Evolutionary conservation across 2,888 invertebrate species (phyloP).

Genomic region (Octodonta nipae): DNA sequence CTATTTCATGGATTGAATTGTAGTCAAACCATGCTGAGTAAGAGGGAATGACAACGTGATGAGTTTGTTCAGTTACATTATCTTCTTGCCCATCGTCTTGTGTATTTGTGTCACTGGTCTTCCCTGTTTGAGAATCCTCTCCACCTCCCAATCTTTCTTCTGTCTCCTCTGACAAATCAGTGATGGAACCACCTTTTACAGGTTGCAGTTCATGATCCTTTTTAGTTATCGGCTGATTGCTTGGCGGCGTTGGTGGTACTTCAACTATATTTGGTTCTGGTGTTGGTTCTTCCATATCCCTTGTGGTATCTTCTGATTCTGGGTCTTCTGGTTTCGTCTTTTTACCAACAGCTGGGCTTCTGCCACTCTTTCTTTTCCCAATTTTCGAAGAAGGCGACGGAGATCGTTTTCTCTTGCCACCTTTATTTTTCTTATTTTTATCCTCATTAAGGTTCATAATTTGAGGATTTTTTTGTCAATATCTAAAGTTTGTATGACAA

Average conservation of each 20-base stretch:
- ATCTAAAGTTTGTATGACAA: no score
- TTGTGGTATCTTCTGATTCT: constrained; percentile 68
- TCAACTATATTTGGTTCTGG: constrained; percentile 72
- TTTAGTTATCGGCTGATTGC: constrained; percentile 31
- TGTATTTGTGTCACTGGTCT: constrained; percentile 57
- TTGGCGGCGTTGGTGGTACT: constrained; percentile 45
- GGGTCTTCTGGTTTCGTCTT: constrained; percentile 55
- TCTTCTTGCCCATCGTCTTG: constrained; percentile 76
- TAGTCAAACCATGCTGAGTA: constrained; percentile 99
- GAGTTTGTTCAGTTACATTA: constrained; percentile 95
- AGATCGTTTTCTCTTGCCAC: constrained; percentile 66
- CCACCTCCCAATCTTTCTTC: constrained; percentile 47
- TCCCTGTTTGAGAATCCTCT: constrained; percentile 62
- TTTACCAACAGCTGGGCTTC: constrained; percentile 48
- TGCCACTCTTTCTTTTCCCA: constrained; percentile 64
- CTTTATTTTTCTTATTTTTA: constrained; percentile 46
- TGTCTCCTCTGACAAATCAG: constrained; percentile 62
- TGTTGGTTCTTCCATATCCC: constrained; percentile 83
- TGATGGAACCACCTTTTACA: constrained; percentile 67
- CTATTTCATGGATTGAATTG: constrained; percentile 93
- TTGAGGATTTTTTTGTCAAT: no score
- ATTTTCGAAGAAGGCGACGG: constrained; percentile 77
- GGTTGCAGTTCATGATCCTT: constrained; percentile 70
- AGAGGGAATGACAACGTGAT: constrained; percentile 96
- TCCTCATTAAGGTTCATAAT: constrained; percentile 43